These are phyloP conservation scores for Macrotis lagotis DNA, from an alignment of 2,113 vertebrate genomes.

Conservation along the genomic window DNA sequence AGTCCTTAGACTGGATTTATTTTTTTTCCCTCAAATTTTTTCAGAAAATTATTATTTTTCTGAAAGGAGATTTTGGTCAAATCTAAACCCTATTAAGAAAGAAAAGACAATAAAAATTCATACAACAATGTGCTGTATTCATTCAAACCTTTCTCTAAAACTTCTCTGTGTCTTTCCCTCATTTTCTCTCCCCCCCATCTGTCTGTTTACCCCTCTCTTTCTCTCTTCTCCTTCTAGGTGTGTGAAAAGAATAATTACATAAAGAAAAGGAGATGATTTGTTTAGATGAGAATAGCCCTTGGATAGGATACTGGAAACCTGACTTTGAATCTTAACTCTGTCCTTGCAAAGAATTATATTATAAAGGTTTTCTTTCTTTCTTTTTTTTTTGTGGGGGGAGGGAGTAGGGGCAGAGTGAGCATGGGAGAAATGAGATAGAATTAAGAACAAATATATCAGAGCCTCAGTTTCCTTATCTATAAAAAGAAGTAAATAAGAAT, in stretches of 20 bases:
- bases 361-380: background rate
- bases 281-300: background rate
- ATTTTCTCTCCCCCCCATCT: background rate
- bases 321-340: background rate
- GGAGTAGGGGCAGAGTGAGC: too few species aligned
- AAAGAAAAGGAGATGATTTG: background rate
- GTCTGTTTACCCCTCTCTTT: background rate
- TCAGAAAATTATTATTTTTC: background rate
- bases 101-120: background rate
- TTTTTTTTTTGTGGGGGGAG: background rate
- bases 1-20: background rate
- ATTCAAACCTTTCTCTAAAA: background rate
- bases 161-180: background rate
- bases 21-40: background rate
- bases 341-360: background rate
- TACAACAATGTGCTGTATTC: background rate
- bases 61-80: background rate
- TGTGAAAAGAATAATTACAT: background rate
- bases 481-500: background rate
- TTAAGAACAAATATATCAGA: background rate
- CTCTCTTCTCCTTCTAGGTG: background rate
- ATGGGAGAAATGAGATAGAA: background rate
- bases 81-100: background rate
- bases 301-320: background rate
- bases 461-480: background rate